phyloP scores from a whole-genome alignment of 2,113 vertebrate species.

The Vulpes lagopus region DNA sequence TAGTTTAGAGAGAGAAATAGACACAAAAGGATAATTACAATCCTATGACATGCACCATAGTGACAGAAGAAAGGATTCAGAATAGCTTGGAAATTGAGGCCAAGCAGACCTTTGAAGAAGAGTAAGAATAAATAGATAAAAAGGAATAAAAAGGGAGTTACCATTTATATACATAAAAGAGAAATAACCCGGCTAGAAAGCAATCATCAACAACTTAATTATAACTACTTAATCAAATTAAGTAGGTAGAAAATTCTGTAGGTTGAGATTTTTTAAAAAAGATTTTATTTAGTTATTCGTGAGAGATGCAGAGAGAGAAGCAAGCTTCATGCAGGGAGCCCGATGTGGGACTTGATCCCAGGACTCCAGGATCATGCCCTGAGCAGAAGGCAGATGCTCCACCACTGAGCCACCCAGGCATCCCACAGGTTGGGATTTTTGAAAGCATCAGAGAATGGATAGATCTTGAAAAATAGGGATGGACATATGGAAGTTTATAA shows the following conservation, averaged over 20 bases:
- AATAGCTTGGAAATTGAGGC: neutral
- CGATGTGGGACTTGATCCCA: no score
- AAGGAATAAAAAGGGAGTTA: neutral
- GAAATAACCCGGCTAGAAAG: neutral
- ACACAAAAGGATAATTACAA: neutral
- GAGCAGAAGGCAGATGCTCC: no score
- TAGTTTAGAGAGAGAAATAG: neutral
- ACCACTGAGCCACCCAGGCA: no score
- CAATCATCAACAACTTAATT: neutral
- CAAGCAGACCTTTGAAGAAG: neutral
- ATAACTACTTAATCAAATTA: neutral
- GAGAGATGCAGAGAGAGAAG: no score
- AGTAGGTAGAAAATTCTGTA: neutral
- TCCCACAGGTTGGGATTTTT: neutral
- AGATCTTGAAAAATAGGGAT: neutral
- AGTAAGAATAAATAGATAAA: neutral
- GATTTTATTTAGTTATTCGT: no score
- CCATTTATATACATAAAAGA: neutral
- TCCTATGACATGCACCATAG: neutral
- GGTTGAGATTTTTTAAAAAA: neutral
- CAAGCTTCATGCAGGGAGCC: no score
- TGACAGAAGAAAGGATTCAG: neutral
- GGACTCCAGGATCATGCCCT: no score
- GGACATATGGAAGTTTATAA: neutral
- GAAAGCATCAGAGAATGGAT: neutral